Conservation (phyloP, 2,113 vertebrate species). For the Ploceus nigricollis region DNA sequence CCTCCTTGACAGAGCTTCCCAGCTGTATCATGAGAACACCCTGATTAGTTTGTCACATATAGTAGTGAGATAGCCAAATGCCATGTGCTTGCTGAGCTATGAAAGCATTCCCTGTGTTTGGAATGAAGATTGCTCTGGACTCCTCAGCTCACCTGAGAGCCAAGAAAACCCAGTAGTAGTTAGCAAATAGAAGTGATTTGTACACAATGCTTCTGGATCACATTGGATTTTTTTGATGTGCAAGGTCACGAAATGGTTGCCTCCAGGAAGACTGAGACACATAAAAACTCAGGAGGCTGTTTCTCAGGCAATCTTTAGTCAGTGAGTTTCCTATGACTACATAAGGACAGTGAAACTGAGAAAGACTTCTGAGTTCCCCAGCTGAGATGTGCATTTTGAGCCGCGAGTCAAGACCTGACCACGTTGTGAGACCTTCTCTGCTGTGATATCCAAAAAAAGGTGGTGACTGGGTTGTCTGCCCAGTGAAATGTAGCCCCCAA, state of each 20-base stretch:
- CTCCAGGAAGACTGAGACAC: neutral
- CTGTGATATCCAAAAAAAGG: neutral
- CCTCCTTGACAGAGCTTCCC: neutral
- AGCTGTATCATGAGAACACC: neutral
- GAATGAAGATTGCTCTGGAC: neutral
- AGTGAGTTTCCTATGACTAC: neutral
- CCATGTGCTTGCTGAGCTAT: neutral
- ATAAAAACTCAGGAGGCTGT: neutral
- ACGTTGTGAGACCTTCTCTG: rapidly evolving
- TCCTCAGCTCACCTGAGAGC: neutral
- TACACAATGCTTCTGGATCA: neutral
- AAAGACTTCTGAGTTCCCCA: neutral
- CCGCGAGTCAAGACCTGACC: neutral
- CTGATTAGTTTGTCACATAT: neutral
- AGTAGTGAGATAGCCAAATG: neutral
- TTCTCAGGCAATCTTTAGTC: neutral
- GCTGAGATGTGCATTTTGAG: neutral
- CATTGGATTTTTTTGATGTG: neutral
- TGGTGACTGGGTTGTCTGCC: neutral
- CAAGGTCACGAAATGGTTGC: neutral
- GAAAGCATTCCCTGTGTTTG: neutral
- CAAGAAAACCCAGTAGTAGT: neutral
- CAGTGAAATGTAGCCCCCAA: neutral
- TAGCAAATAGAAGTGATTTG: neutral
- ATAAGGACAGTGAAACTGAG: neutral